Evolutionary conservation across 2,113 vertebrate species (phyloP), one percentile per base, ranked within the genome.

Genomic region (Podilymbus podiceps): DNA sequence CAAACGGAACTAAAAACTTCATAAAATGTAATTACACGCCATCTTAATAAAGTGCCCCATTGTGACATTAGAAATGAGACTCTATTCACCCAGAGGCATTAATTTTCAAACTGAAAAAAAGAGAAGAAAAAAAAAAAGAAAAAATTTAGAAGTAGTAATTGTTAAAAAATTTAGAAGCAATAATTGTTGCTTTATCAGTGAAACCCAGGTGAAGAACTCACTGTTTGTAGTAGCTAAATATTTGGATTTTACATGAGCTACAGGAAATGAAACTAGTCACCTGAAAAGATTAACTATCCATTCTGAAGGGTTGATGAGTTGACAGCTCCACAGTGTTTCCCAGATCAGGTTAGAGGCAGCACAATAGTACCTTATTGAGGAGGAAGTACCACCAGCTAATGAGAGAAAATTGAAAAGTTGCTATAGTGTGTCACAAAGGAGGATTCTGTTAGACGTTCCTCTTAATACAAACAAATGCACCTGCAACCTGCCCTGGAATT

Each of bases 191-290:
- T 96, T 97, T 96, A 94, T 93, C 80, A 73, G 80, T 88, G 67
- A 94, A 95, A 89, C 35, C 52, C 89, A 95, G 90, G 79, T 95
- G 93, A 97, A 88, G 82, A 96, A 84, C 53, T 76, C 53, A 40
- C 50, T 93, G 76, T 93, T 97, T 95, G 94, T 78, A 88, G 67
- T 90, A 95, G 92, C 58, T 95, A 95, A 97, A 97, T 95, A 95
- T 97, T 97, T 94, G 93, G 95, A 88, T 83, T 97, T 96, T 97
- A 86, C 83, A 55, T 76, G 89, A 95, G 80, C 95, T 93, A 66
- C 91, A 97, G 97, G 97, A 97, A 97, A 97, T 97, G 67, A 97
- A 96, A 80, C 92, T 92, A 95, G 68, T 88, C 92, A 94, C 63
- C 89, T 96, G 95, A 96, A 96, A 97, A 97, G 96, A 97, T 97